Conservation (phyloP, 2,797 vertebrate genomes). For the Garrulus glandarius region DNA sequence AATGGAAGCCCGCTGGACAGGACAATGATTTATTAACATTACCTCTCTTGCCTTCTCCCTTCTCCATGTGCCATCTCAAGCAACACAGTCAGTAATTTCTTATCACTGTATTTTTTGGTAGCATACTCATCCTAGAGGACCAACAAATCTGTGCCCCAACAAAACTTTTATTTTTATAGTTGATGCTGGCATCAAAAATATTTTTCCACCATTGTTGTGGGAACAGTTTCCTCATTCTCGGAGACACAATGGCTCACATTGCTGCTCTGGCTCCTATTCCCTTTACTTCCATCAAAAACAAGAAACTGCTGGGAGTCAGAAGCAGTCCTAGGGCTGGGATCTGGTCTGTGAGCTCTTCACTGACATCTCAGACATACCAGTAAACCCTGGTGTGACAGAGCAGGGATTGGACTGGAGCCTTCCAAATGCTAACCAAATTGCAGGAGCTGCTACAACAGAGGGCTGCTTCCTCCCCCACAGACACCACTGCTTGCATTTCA, state of each 20-base stretch:
- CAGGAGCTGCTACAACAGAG: not conserved
- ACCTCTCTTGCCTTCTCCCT: not conserved
- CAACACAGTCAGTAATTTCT: conserved; percentile 11
- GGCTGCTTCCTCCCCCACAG: not conserved
- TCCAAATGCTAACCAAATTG: not conserved
- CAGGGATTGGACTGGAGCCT: not conserved
- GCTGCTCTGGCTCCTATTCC: not conserved
- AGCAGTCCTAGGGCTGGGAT: not conserved
- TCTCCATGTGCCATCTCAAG: not conserved
- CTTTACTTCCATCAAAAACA: not conserved
- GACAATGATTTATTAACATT: conserved; percentile 58
- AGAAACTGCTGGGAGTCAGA: not conserved
- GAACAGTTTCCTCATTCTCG: not conserved
- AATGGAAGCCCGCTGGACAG: conserved; percentile 63
- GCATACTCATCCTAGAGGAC: conserved; percentile 36
- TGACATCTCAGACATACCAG: rapidly evolving
- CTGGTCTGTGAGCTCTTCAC: not conserved
- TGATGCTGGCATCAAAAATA: not conserved
- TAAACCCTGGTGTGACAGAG: not conserved
- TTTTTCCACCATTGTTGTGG: conserved; percentile 6
- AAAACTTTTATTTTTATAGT: not conserved
- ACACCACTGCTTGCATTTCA: not conserved
- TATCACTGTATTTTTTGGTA: conserved; percentile 20
- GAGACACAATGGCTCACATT: not conserved
- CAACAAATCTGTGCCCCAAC: not conserved